A percentile compares a stretch with the other conserved stretches of the same genome.
Evolutionary conservation across 2,113 vertebrate genomes (phyloP).

Genomic region (Crotalus viridis): DNA sequence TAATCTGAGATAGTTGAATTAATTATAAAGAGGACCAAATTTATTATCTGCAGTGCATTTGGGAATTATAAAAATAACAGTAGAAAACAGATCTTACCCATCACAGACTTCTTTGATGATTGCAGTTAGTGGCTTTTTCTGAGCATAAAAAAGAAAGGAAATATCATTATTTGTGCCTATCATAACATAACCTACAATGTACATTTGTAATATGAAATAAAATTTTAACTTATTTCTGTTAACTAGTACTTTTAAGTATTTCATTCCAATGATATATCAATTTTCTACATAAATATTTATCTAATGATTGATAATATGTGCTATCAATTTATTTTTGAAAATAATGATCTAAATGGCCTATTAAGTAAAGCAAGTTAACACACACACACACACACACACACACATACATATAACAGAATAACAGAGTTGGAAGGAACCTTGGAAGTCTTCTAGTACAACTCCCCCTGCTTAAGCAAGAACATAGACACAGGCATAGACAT

Average conservation of each 20-base stretch:
- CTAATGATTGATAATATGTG: neutral
- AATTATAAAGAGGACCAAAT: neutral
- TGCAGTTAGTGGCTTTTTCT: conserved; percentile 96
- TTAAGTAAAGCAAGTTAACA: neutral
- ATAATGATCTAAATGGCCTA: neutral
- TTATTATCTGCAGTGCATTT: neutral
- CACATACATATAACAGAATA: neutral
- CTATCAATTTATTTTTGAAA: neutral
- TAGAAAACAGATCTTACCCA: conserved; percentile 80
- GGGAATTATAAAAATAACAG: conserved; percentile 20
- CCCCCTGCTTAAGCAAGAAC: neutral
- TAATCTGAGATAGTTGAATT: neutral
- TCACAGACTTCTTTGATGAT: conserved; percentile 99
- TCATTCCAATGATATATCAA: neutral
- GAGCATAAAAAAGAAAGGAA: conserved; percentile 29
- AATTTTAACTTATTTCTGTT: neutral
- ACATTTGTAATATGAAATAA: neutral
- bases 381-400: neutral
- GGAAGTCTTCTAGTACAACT: neutral
- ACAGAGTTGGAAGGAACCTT: neutral
- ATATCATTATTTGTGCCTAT: conserved; percentile 36
- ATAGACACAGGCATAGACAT: neutral
- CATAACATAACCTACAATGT: conserved; percentile 28
- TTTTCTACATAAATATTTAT: neutral
- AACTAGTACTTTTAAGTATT: neutral